Conservation (phyloP, 2,113 vertebrate species). For the Phrynosoma platyrhinos region DNA sequence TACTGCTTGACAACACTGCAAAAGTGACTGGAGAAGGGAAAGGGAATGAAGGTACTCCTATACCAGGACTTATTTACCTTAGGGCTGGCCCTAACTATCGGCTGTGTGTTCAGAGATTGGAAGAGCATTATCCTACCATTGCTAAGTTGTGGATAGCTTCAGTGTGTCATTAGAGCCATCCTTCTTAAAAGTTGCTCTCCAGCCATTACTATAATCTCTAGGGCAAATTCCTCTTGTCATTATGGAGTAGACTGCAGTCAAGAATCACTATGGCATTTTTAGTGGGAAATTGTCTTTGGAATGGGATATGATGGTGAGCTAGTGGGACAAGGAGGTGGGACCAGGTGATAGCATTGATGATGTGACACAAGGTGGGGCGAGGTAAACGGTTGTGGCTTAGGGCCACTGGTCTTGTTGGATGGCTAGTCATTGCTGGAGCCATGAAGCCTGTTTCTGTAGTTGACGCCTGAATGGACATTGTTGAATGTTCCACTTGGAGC, state of each 20-base stretch:
- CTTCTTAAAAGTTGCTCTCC: background rate
- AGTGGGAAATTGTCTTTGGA: background rate
- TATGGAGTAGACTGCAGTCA: background rate
- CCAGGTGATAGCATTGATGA: background rate
- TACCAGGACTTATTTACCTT: background rate
- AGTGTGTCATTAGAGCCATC: background rate
- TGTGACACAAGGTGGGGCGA: background rate
- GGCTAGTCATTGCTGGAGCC: background rate
- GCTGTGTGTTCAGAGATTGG: background rate
- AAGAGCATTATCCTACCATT: background rate
- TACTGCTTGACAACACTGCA: background rate
- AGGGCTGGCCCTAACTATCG: background rate
- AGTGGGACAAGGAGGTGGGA: background rate
- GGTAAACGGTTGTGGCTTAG: background rate
- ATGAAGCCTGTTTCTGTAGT: background rate
- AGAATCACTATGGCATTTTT: background rate
- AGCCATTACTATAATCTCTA: background rate
- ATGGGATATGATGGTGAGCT: background rate
- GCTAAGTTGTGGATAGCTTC: background rate
- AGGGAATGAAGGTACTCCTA: background rate
- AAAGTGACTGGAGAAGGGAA: background rate
- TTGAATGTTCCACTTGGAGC: background rate
- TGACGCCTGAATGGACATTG: background rate
- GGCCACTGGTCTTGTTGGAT: background rate
- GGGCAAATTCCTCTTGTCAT: background rate